Evolutionary conservation across 2,113 vertebrate genomes (phyloP).

Genomic region (Chionis minor): DNA sequence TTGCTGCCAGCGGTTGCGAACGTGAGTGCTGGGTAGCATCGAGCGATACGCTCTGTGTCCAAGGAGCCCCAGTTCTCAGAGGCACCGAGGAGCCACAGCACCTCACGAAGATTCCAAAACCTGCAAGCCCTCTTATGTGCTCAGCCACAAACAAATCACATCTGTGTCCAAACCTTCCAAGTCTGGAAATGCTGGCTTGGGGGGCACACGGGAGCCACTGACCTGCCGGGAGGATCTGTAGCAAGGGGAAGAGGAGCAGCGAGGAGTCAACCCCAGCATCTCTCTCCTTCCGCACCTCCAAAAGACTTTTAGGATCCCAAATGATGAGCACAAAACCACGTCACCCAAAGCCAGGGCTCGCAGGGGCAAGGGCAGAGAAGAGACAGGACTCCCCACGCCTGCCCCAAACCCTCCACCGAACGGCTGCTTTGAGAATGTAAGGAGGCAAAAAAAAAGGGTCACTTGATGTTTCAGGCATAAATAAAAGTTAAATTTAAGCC

Average conservation of each 20-base stretch:
- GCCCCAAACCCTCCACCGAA: neutral
- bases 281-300: neutral
- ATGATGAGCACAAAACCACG: accelerated
- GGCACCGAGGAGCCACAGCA: neutral
- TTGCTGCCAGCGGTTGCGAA: neutral
- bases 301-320: neutral
- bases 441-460: neutral
- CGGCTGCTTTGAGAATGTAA: accelerated
- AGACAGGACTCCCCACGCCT: accelerated
- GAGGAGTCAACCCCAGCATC: neutral
- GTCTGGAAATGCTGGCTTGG: neutral
- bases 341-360: neutral
- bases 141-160: no score
- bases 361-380: neutral
- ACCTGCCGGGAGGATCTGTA: neutral
- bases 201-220: neutral
- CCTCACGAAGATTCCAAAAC: neutral
- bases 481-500: neutral
- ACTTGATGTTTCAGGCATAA: neutral
- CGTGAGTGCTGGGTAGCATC: accelerated
- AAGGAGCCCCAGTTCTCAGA: neutral
- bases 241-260: neutral
- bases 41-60: no score
- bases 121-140: neutral
- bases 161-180: neutral